These are phyloP conservation scores for Spatulosminthurus flaviceps DNA, from an alignment of 2,888 invertebrate species.

Conservation along the genomic window DNA sequence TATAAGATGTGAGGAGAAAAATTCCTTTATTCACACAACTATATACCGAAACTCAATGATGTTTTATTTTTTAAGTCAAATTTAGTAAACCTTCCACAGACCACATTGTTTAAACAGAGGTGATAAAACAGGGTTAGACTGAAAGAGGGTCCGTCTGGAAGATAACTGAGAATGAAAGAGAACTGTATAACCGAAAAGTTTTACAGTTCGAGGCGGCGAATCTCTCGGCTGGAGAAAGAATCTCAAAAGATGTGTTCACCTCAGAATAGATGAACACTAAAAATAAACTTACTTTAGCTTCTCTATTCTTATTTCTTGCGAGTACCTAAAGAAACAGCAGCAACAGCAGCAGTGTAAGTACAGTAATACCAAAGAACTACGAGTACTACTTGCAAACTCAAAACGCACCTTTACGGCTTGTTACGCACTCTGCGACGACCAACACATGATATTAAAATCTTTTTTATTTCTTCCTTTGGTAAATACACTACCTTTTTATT, in stretches of 20 bases:
- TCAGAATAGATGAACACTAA: slow-evolving; percentile 44
- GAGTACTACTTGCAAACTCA: not conserved
- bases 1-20: too few species aligned
- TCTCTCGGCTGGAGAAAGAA: slow-evolving; percentile 41
- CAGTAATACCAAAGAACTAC: too few species aligned
- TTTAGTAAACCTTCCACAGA: not conserved
- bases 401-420: slow-evolving; percentile 37
- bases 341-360: not conserved
- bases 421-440: slow-evolving; percentile 27
- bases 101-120: not conserved
- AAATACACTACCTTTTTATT: not conserved
- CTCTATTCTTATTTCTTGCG: slow-evolving; percentile 42
- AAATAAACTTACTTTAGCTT: slow-evolving; percentile 45
- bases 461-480: too few species aligned
- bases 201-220: slow-evolving; percentile 1
- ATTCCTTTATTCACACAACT: too few species aligned
- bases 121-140: not conserved
- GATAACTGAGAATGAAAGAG: slow-evolving; percentile 25
- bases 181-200: not conserved
- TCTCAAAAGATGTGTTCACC: slow-evolving; percentile 40
- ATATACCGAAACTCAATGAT: too few species aligned
- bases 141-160: not conserved
- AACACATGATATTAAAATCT: not conserved
- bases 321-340: slow-evolving; percentile 10
- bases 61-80: not conserved